A percentile compares a stretch with the other conserved stretches of the same genome.
Conservation (phyloP, 1,140 invertebrate species). For the Dolichoris vasculosae region DNA sequence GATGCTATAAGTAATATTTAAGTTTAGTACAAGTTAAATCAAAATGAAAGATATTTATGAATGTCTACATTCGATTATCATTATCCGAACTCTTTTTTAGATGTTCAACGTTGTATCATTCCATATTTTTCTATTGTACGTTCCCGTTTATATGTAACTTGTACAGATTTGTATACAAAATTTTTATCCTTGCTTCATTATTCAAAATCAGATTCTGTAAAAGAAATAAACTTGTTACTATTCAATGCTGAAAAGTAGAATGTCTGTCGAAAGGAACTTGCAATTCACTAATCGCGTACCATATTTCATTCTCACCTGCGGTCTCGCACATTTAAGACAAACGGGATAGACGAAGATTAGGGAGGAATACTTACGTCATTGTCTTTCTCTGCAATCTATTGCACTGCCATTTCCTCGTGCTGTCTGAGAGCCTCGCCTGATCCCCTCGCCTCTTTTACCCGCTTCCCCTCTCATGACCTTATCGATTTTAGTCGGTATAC, state of each 20-base stretch:
- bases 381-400: constrained; percentile 49
- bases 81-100: too few species aligned
- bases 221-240: constrained; percentile 3
- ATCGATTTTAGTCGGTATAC: constrained; percentile 68
- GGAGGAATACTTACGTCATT: constrained; percentile 42
- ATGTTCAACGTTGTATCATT: too few species aligned
- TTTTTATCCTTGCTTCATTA: neutral
- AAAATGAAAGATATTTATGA: too few species aligned
- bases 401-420: constrained; percentile 13
- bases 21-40: too few species aligned
- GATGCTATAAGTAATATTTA: too few species aligned
- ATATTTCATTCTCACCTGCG: constrained; percentile 53
- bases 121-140: too few species aligned
- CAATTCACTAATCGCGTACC: constrained; percentile 41
- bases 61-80: too few species aligned
- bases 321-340: constrained; percentile 28
- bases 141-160: too few species aligned
- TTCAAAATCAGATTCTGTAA: neutral
- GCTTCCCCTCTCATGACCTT: constrained; percentile 41
- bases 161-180: neutral
- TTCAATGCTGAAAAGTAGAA: neutral
- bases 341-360: constrained; percentile 20
- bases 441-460: neutral
- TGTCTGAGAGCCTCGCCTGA: constrained; percentile 3
- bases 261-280: constrained; percentile 14